phyloP scores from a whole-genome alignment of 2,888 invertebrate species.

The Tenthredo amoena region DNA sequence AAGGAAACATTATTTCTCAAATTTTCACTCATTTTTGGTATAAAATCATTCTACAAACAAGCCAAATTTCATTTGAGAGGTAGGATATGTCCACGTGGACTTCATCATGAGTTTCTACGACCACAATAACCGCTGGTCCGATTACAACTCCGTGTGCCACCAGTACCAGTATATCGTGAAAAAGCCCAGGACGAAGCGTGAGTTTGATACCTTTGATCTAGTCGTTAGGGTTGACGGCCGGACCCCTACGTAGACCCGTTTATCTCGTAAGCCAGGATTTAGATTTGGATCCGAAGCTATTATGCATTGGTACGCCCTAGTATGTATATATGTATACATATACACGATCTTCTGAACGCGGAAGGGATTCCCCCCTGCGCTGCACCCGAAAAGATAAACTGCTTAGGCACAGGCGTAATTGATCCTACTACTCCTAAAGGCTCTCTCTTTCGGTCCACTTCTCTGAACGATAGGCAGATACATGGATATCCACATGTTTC shows the following conservation, averaged over 20 bases:
- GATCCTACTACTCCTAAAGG: constrained; percentile 44
- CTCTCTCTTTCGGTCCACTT: constrained; percentile 23
- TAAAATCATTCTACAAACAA: neutral
- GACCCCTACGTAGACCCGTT: constrained; percentile 49
- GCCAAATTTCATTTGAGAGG: neutral
- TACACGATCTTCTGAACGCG: neutral
- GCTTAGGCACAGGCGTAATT: constrained; percentile 52
- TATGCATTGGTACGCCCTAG: constrained; percentile 56
- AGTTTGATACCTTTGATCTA: constrained; percentile 74
- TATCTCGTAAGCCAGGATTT: constrained; percentile 74
- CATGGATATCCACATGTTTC: neutral
- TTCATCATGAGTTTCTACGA: constrained; percentile 9
- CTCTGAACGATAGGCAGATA: constrained; percentile 3
- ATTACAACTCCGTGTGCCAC: neutral
- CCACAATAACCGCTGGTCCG: constrained; percentile 31
- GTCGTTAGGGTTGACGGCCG: constrained; percentile 64
- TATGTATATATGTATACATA: constrained; percentile 20
- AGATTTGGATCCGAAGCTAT: constrained; percentile 67
- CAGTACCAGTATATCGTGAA: neutral
- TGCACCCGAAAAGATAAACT: constrained; percentile 54
- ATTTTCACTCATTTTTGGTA: neutral
- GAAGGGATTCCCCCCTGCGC: constrained; percentile 10
- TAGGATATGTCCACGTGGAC: neutral
- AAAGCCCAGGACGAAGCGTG: constrained; percentile 57
- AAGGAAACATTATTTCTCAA: neutral